Percentiles rank a stretch among this genome's conserved stretches.
phyloP scores from a whole-genome alignment of 2,888 invertebrate genomes.

The Campoletis raptor region DNA sequence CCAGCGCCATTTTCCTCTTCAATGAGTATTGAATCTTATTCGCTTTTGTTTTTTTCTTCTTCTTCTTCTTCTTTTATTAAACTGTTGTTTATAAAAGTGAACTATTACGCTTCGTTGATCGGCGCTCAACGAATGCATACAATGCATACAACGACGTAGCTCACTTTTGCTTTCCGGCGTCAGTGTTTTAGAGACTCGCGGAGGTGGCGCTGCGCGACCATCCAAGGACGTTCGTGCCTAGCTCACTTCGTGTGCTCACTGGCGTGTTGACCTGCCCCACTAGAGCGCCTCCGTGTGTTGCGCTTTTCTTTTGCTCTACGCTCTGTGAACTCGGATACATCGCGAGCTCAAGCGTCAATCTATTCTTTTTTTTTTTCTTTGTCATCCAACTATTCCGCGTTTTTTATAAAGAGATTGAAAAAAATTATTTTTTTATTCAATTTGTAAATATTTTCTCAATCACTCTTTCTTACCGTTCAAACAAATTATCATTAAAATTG shows the following conservation, averaged over 20 bases:
- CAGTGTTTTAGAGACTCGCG: not conserved
- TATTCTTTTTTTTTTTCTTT: slow-evolving; percentile 11
- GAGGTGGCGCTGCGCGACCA: slow-evolving; percentile 36
- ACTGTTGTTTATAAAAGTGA: slow-evolving; percentile 14
- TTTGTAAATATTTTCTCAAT: too few species aligned
- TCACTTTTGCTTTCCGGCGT: slow-evolving; percentile 60
- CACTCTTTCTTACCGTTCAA: not conserved
- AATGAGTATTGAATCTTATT: not conserved
- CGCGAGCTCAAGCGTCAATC: slow-evolving; percentile 17
- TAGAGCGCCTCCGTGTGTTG: slow-evolving; percentile 37
- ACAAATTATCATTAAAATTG: not conserved
- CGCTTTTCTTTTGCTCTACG: slow-evolving; percentile 57
- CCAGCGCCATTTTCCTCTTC: not conserved
- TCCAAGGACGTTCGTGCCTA: slow-evolving; percentile 64
- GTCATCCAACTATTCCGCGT: not conserved
- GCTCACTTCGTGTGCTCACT: slow-evolving; percentile 15
- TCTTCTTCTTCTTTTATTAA: not conserved
- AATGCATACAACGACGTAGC: slow-evolving; percentile 8
- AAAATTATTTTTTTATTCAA: not conserved
- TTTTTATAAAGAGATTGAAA: not conserved
- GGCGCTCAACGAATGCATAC: too few species aligned
- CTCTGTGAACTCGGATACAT: slow-evolving; percentile 41
- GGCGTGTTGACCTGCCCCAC: slow-evolving; percentile 67
- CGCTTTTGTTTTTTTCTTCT: not conserved
- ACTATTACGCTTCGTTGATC: slow-evolving; percentile 31